A percentile compares a stretch with the other conserved stretches of the same genome.
phyloP scores from a whole-genome alignment of 2,888 invertebrate genomes.

The Helobdella robusta region DNA sequence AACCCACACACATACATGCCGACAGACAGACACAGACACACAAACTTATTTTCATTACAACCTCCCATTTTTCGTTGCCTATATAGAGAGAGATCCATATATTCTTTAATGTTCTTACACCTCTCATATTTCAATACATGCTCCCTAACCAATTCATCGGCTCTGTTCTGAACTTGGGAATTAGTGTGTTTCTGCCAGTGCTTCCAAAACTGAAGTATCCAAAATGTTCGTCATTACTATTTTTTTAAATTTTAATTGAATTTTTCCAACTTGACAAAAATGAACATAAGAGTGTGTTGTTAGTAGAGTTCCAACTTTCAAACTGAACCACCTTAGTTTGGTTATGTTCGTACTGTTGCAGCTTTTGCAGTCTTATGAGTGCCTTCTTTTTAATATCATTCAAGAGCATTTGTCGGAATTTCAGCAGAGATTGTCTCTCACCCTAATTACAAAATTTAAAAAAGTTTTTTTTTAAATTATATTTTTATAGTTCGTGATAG shows the following conservation, averaged over 20 bases:
- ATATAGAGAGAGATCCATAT: not conserved
- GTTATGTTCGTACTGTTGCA: constrained; percentile 23
- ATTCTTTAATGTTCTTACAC: constrained; percentile 19
- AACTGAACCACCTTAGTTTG: constrained; percentile 19
- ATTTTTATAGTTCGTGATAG: too few relatives aligned
- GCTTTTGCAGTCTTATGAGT: constrained; percentile 21
- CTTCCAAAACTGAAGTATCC: constrained; percentile 12
- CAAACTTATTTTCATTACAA: not conserved
- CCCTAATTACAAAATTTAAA: too few relatives aligned
- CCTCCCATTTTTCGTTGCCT: constrained; percentile 7
- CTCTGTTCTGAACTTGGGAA: constrained; percentile 15
- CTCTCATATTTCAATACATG: constrained; percentile 8
- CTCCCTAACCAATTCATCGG: constrained; percentile 13
- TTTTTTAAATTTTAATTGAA: too few relatives aligned
- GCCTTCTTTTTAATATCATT: constrained; percentile 24
- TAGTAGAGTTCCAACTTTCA: too few relatives aligned
- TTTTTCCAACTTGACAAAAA: too few relatives aligned
- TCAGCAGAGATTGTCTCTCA: constrained; percentile 8
- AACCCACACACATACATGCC: not conserved
- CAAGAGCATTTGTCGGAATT: constrained; percentile 14
- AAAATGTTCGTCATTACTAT: too few relatives aligned
- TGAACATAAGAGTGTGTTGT: too few relatives aligned
- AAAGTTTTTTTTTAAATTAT: too few relatives aligned
- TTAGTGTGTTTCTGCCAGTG: constrained; percentile 11
- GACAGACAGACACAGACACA: not conserved